Conservation (phyloP, 2,797 vertebrate species). For the Loris lydekkerianus region DNA sequence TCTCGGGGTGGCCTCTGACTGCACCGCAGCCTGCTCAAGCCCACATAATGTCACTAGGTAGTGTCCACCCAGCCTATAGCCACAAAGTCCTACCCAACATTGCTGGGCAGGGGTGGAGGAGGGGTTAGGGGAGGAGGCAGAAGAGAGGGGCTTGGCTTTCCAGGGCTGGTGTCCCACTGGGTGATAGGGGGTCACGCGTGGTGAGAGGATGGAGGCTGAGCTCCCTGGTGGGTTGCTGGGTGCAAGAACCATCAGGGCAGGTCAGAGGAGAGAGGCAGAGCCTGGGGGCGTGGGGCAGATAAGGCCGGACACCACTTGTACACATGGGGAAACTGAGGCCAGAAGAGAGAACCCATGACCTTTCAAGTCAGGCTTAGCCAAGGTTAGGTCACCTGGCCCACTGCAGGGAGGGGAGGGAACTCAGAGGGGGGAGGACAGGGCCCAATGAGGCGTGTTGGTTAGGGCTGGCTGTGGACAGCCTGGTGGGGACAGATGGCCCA, state of each 20-base stretch:
- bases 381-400: neutral
- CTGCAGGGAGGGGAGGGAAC: neutral
- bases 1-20: neutral
- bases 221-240: neutral
- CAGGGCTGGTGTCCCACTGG: too few species aligned
- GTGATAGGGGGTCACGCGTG: neutral
- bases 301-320: too few species aligned
- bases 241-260: neutral
- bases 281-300: fast-evolving
- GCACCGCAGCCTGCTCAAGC: neutral
- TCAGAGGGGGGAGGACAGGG: neutral
- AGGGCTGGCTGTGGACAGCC: neutral
- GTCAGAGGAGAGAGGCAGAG: too few species aligned
- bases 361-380: neutral
- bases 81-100: too few species aligned
- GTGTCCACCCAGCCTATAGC: neutral
- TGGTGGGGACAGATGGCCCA: neutral
- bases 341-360: neutral
- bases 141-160: neutral
- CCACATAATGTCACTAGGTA: neutral
- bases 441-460: neutral
- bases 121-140: neutral
- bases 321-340: neutral
- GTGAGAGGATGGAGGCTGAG: neutral
- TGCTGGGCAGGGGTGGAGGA: neutral